Conservation (phyloP, 2,113 vertebrate genomes). For the Seriola aureovittata region DNA sequence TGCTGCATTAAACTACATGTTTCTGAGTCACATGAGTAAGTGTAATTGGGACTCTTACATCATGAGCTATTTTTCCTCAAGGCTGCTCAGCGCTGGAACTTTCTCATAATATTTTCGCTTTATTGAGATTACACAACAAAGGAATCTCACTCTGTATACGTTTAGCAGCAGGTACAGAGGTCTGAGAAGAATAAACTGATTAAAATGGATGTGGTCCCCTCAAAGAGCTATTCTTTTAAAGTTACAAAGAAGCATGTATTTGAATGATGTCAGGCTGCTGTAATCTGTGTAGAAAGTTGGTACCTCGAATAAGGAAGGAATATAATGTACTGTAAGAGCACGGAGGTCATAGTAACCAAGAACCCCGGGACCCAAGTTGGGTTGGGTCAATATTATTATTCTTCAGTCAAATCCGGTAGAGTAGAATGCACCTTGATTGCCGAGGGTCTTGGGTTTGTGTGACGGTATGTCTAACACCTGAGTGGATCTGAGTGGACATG, state of each 20-base stretch:
- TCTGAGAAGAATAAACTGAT: conserved; percentile 17
- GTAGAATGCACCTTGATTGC: not conserved
- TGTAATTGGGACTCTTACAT: conserved; percentile 11
- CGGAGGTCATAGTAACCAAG: not conserved
- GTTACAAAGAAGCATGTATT: not conserved
- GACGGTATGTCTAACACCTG: not conserved
- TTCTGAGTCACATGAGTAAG: conserved; percentile 11
- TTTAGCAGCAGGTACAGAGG: conserved; percentile 1
- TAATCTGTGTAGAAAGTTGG: conserved; percentile 1
- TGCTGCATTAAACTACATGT: not conserved
- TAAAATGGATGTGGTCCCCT: conserved; percentile 23
- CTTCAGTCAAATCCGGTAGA: not conserved
- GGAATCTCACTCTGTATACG: not conserved
- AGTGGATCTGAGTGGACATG: not conserved
- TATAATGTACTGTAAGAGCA: no score
- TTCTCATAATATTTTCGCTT: conserved; percentile 10
- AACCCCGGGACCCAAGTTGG: not conserved
- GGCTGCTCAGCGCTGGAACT: not conserved
- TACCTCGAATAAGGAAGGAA: not conserved
- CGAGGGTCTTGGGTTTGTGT: not conserved
- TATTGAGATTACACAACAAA: conserved; percentile 16
- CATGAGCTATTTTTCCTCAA: conserved; percentile 1
- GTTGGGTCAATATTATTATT: not conserved
- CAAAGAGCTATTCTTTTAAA: conserved; percentile 1
- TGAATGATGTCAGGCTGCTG: not conserved